Evolutionary conservation across 2,797 vertebrate species (phyloP), one percentile per base, ranked within the genome.

Genomic region (Denticeps clupeoides): DNA sequence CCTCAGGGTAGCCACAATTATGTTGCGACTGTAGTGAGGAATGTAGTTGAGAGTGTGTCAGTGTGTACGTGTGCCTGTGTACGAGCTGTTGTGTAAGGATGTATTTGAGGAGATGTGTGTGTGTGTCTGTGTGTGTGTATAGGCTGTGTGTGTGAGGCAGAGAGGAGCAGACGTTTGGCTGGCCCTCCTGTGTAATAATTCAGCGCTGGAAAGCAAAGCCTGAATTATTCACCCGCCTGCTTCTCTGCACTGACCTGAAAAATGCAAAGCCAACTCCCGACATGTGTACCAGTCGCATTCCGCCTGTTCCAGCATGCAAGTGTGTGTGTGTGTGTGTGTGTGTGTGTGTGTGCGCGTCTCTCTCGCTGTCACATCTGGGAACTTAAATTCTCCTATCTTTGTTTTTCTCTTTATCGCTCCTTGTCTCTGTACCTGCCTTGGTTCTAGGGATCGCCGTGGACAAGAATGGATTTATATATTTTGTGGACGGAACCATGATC

Each of bases 401-500:
- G 23, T 44, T 42, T 19, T 4, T 24, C 62, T n/a, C n/a, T n/a
- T n/a, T n/a, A n/a, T n/a, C n/a, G n/a, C n/a, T n/a, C n/a, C n/a
- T n/a, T n/a, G n/a, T n/a, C n/a, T n/a, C n/a, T n/a, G n/a, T n/a
- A n/a, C n/a, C n/a, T n/a, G 49, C 26, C 25, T 25, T 26, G 37
- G 8, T 13, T 16, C 26, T 37, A 85, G 93, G 94, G 47, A 88
- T 97, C 62, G 88, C 93, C 2, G 75, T 96, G 4, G 93, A 99
- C 67, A 94, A 91, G 69, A 97, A 95, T 0, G 94, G 94, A 29
- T 73, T 95, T 46, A 95, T 97, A 71, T 99, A 96, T 75, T 99
- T 99, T 50, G 92, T 99, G 58, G 94, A 99, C 27, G 94, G 94
- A 41, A 96, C 91, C n/a, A 94, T 97, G 89, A 97, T 99, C 74